Base-by-base conservation (phyloP, 1,140 invertebrate genomes). In the Bombus consobrinus region DNA sequence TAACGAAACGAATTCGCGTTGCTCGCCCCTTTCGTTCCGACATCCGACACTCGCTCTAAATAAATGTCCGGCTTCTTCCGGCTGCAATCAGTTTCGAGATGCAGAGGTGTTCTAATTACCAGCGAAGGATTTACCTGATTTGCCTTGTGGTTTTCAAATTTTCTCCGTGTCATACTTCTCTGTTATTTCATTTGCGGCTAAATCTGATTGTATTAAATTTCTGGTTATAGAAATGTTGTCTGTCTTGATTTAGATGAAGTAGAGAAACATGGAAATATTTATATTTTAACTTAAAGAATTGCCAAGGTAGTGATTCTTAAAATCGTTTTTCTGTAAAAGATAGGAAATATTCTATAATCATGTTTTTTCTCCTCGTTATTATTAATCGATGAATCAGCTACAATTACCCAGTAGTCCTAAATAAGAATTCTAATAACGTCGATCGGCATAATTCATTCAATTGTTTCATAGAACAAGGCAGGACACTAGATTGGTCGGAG, bases 1-100 rank as follows among this genome's bases (percentile, higher is more conserved):
- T 62, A 77, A 77, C 57, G 10, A 75, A 53, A 57, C 32, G 25
- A 78, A 66, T 78, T 66, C 15, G 39, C 39, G 22, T 62, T 76
- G 32, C 37, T 37, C 25, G 15, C 18, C 47, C 18, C 47, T 53
- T 53, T 53, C 47, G 47, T 53, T 8, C 47, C 47, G 47, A 53
- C 6, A 53, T 39, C n/a, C 22, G 43, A 53, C 32, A 25, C 12
- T 75, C 18, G 13, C 6, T 53, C 18, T 13, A 25, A 75, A 75
- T 75, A 53, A 75, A 75, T 41, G 18, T 73, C 72, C 39, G 15
- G 25, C 15, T 34, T 22, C 28, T 32, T 34, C n/a, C 41, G 10
- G 18, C 10, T 47, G 25, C 2, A 72, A 72, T 47, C 41, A 47
- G 72, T 74, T 74, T 25, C n/a, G 18, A 10, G 10, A 47, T 41